Base-by-base conservation (phyloP, 1,140 invertebrate species). In the Cylas formicarius region DNA sequence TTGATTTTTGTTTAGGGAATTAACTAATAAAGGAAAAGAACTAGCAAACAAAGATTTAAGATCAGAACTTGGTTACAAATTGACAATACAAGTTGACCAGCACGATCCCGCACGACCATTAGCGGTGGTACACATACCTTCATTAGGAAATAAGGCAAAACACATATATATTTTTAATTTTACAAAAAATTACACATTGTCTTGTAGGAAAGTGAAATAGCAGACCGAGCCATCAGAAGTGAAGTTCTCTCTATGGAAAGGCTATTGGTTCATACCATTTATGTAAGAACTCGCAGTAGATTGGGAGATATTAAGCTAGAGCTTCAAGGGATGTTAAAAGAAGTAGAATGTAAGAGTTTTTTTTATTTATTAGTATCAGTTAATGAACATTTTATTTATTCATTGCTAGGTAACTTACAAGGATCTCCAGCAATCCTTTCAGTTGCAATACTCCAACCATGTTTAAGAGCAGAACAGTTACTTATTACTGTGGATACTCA, bases 201-300 rank as follows among this genome's bases (percentile, higher is more conserved):
- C 56, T n/a, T 55, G 22, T 46, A 75, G 70, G 77, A 81, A 62
- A 69, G 68, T 49, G 85, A 90, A 68, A 82, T 86, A 37, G 83
- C 84, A 18, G 82, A 89, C 53, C 70, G 82, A 52, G 84, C 85
- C 3, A 80, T 91, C 32, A 75, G 82, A 35, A 89, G 86, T 20
- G 90, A 94, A 66, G 80, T 89, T 50, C 71, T 97, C 1, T 96
- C 91, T 1, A 88, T 98, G 78, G 92, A 97, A 70, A 81, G 89
- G 29, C 70, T 97, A 29, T 70, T 98, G n/a, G 90, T 96, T n/a
- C 90, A 96, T 58, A 97, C 93, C 0, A 93, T 97, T 58, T 93
- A 97, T 65, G 83, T 96, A 18, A 74, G 95, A 44, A 92, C 90
- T 1, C 76, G 84, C 36, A 82, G 81, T 51, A 72, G 90, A 13